A percentile compares a stretch with the other conserved stretches of the same genome.
These are phyloP conservation scores for Spodoptera litura DNA, from an alignment of 1,140 invertebrate genomes.

Conservation along the genomic window DNA sequence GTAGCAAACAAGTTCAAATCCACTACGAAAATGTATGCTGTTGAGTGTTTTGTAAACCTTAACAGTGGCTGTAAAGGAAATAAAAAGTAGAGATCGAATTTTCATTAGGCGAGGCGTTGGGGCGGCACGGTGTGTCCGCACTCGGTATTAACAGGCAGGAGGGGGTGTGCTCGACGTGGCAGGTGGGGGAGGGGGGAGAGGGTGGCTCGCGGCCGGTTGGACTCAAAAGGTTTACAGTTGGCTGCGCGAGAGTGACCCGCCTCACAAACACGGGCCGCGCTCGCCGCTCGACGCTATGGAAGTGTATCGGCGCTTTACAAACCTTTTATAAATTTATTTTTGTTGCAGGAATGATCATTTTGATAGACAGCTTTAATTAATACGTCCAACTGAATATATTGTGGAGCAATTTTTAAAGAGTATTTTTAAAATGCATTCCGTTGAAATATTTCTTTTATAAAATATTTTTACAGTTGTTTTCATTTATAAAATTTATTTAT, in stretches of 20 bases:
- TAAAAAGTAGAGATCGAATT: slow-evolving; percentile 81
- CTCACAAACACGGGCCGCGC: slow-evolving; percentile 79
- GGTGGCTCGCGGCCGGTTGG: slow-evolving; percentile 74
- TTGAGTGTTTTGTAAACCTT: slow-evolving; percentile 68
- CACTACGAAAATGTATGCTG: slow-evolving; percentile 42
- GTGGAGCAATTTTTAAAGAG: slow-evolving; percentile 14
- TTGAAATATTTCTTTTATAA: neutral
- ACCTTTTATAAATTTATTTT: slow-evolving; percentile 66
- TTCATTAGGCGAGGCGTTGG: slow-evolving; percentile 83
- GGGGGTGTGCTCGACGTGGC: slow-evolving; percentile 42
- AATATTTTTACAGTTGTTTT: neutral
- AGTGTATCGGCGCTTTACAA: slow-evolving; percentile 67
- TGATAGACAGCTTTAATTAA: slow-evolving; percentile 44
- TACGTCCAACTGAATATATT: slow-evolving; percentile 43
- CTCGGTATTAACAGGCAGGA: slow-evolving; percentile 72
- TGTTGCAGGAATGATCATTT: slow-evolving; percentile 48
- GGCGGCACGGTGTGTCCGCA: slow-evolving; percentile 79
- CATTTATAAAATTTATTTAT: neutral
- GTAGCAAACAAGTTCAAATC: neutral
- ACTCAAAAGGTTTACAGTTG: slow-evolving; percentile 83
- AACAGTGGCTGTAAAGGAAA: slow-evolving; percentile 63
- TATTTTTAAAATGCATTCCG: slow-evolving; percentile 10
- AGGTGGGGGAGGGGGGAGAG: slow-evolving; percentile 50
- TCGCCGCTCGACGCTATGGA: slow-evolving; percentile 71
- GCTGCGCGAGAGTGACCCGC: slow-evolving; percentile 83